Evolutionary conservation across 2,113 vertebrate genomes (phyloP).

Genomic region (Vimba vimba): DNA sequence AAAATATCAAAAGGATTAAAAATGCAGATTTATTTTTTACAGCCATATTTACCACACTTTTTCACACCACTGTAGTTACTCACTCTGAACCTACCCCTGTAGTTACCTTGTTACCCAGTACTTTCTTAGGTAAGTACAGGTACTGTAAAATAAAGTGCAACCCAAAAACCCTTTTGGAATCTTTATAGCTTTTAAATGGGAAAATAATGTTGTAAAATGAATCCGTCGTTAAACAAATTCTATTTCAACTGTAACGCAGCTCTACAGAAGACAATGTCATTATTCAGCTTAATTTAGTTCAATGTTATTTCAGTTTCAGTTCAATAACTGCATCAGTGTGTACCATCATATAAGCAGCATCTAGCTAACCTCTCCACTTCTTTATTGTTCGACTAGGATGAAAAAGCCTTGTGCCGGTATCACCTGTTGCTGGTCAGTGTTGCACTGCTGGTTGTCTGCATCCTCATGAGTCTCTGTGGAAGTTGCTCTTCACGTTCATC

Average conservation of each 20-base stretch:
- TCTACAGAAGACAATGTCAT: neutral
- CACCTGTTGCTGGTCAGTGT: conserved; percentile 72
- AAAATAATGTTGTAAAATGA: neutral
- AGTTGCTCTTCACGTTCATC: conserved; percentile 57
- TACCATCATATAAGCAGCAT: neutral
- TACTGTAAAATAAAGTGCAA: too few species aligned
- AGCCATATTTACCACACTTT: too few species aligned
- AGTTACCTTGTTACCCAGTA: too few species aligned
- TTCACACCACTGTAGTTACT: too few species aligned
- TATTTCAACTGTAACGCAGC: neutral
- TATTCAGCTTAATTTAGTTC: neutral
- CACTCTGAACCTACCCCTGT: too few species aligned
- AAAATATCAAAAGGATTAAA: too few species aligned
- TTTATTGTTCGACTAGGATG: conserved; percentile 63
- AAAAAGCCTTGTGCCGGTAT: conserved; percentile 65
- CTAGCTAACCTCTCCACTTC: neutral
- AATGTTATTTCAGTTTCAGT: neutral
- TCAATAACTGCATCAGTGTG: neutral
- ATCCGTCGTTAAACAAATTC: neutral
- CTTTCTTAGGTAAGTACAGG: too few species aligned
- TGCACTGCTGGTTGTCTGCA: conserved; percentile 70
- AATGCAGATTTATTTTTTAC: too few species aligned
- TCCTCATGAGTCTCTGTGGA: conserved; percentile 68
- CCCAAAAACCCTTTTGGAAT: neutral
- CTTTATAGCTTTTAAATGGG: neutral